phyloP scores from a whole-genome alignment of 2,113 vertebrate species.

The Leucosticte australis region DNA sequence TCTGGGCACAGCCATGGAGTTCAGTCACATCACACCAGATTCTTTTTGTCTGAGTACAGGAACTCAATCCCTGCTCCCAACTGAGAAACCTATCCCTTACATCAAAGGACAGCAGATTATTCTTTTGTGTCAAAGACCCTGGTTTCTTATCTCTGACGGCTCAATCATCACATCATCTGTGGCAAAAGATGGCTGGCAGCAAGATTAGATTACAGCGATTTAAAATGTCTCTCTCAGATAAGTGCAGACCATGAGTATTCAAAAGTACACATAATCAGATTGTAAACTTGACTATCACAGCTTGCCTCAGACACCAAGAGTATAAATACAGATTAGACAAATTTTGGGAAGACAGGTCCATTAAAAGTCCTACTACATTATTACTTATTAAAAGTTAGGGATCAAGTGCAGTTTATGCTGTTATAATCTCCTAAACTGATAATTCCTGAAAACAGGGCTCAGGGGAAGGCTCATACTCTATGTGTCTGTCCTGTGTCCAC shows the following conservation, averaged over 20 bases:
- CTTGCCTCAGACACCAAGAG: background rate
- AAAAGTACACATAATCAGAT: constrained; percentile 30
- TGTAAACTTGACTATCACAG: background rate
- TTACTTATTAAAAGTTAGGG: background rate
- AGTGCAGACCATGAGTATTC: background rate
- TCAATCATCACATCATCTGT: constrained; percentile 6
- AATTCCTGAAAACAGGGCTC: background rate
- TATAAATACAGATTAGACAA: constrained; percentile 13
- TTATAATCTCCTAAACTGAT: background rate
- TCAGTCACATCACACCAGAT: background rate
- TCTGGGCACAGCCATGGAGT: rapidly evolving
- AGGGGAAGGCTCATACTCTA: background rate
- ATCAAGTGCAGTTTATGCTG: background rate
- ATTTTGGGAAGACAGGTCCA: background rate
- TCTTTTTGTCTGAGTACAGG: background rate
- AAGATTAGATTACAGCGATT: background rate
- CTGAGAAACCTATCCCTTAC: background rate
- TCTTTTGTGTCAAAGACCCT: background rate
- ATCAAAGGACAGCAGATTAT: background rate
- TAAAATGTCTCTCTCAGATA: constrained; percentile 29
- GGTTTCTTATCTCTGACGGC: background rate
- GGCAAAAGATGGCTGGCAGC: constrained; percentile 9
- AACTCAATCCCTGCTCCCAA: background rate
- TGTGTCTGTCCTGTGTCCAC: background rate
- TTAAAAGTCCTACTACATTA: background rate